These are phyloP conservation scores for Nannoperca australis DNA, from an alignment of 2,797 vertebrate species.

Conservation along the genomic window DNA sequence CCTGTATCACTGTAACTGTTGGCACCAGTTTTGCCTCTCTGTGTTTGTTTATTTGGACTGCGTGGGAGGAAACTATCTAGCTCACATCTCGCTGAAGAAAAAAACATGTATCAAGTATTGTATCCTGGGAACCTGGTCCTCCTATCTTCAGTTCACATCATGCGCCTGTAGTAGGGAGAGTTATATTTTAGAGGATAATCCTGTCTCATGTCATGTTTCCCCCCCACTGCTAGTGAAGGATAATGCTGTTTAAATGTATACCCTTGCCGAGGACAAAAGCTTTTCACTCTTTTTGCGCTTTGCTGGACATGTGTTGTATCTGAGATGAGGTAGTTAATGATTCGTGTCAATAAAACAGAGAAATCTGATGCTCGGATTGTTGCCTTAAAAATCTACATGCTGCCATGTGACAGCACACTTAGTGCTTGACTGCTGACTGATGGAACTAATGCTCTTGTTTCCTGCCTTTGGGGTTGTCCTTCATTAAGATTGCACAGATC, in stretches of 20 bases:
- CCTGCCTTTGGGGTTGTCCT: conserved; percentile 9
- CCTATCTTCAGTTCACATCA: conserved; percentile 76
- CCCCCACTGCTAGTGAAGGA: conserved; percentile 72
- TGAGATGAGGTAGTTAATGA: conserved; percentile 90
- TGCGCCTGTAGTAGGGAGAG: conserved; percentile 50
- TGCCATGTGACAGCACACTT: conserved; percentile 13
- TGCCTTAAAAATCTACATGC: conserved; percentile 40
- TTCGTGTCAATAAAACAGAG: conserved; percentile 89
- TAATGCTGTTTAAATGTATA: conserved; percentile 80
- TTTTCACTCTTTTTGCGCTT: conserved; percentile 91
- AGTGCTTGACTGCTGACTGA: background rate
- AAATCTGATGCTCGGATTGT: conserved; percentile 62
- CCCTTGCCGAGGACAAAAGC: conserved; percentile 85
- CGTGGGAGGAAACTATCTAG: conserved; percentile 84
- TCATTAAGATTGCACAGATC: conserved; percentile 11
- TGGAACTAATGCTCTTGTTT: conserved; percentile 34
- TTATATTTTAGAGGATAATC: conserved; percentile 52
- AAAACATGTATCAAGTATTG: conserved; percentile 72
- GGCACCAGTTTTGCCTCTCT: conserved; percentile 81
- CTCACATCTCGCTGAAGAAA: conserved; percentile 70
- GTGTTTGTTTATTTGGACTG: conserved; percentile 87
- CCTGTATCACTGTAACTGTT: conserved; percentile 81
- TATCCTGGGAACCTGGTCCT: conserved; percentile 82
- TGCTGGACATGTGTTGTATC: conserved; percentile 91
- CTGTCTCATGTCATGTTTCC: conserved; percentile 63